A percentile compares a stretch with the other conserved stretches of the same genome.
Conservation (phyloP, 2,888 invertebrate genomes). For the Campopleginae sp. region DNA sequence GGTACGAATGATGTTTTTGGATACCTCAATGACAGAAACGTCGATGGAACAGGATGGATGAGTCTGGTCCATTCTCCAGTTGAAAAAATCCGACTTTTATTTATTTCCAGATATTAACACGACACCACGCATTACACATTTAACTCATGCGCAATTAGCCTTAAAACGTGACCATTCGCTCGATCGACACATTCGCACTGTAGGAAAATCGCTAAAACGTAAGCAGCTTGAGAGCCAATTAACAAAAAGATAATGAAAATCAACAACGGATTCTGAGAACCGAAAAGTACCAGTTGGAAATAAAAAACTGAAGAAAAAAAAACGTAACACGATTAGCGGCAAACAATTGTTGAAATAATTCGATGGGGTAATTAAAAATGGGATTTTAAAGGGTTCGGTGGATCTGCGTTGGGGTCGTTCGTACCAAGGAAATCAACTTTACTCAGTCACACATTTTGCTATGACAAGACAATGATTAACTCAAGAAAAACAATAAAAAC, state of each 20-base stretch:
- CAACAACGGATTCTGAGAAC: slow-evolving; percentile 43
- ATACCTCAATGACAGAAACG: slow-evolving; percentile 75
- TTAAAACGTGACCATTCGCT: slow-evolving; percentile 73
- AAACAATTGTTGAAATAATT: slow-evolving; percentile 40
- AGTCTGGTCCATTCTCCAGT: slow-evolving; percentile 71
- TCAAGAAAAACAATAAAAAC: slow-evolving; percentile 29
- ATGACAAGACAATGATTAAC: slow-evolving; percentile 71
- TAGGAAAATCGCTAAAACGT: slow-evolving; percentile 65
- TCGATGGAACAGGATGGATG: slow-evolving; percentile 54
- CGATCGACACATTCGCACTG: slow-evolving; percentile 70
- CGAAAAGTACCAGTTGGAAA: slow-evolving; percentile 47
- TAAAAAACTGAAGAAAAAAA: slow-evolving; percentile 61
- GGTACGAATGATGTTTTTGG: slow-evolving; percentile 67
- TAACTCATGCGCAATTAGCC: slow-evolving; percentile 81
- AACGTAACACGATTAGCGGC: slow-evolving; percentile 63
- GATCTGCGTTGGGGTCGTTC: slow-evolving; percentile 58
- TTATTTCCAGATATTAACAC: slow-evolving; percentile 49
- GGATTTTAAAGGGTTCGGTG: slow-evolving; percentile 18
- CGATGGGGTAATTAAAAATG: slow-evolving; percentile 34
- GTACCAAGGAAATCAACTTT: slow-evolving; percentile 41
- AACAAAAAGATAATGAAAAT: slow-evolving; percentile 42
- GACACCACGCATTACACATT: slow-evolving; percentile 74
- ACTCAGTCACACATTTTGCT: slow-evolving; percentile 69
- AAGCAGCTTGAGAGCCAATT: slow-evolving; percentile 54
- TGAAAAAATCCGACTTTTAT: slow-evolving; percentile 57